A percentile compares a stretch with the other conserved stretches of the same genome.
These are phyloP conservation scores for Drosophila albomicans DNA, from an alignment of 1,140 invertebrate genomes.

Conservation along the genomic window DNA sequence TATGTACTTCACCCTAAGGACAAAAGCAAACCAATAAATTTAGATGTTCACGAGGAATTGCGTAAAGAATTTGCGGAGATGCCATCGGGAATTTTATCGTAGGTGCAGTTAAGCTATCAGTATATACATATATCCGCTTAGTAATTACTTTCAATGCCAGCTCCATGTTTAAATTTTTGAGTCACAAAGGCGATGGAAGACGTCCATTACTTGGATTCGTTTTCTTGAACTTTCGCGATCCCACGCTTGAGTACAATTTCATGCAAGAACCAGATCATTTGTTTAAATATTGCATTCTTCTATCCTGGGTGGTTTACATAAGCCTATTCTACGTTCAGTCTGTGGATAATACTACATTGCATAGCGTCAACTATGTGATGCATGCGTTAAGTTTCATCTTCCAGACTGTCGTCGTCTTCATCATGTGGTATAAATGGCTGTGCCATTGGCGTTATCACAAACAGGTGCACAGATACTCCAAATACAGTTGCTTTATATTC, in stretches of 20 bases:
- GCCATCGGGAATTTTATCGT: not conserved
- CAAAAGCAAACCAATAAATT: not conserved
- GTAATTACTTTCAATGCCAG: not conserved
- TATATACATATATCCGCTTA: too few species aligned
- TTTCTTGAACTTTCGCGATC: conserved; percentile 33
- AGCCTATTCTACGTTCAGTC: conserved; percentile 31
- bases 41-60: not conserved
- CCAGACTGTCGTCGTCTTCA: conserved; percentile 69
- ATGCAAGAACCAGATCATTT: conserved; percentile 72
- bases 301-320: conserved; percentile 45
- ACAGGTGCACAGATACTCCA: conserved; percentile 85
- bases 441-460: conserved; percentile 86
- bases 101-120: not conserved
- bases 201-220: conserved; percentile 47
- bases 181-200: not conserved
- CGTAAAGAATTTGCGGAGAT: not conserved
- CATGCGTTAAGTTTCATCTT: not conserved
- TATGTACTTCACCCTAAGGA: too few species aligned
- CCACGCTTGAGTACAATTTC: conserved; percentile 62
- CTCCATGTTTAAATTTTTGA: not conserved
- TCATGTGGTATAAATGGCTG: conserved; percentile 81
- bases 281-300: conserved; percentile 65
- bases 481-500: conserved; percentile 87
- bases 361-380: not conserved
- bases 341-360: not conserved